Conservation (phyloP, 2,888 invertebrate genomes). For the Metacarcinus magister region DNA sequence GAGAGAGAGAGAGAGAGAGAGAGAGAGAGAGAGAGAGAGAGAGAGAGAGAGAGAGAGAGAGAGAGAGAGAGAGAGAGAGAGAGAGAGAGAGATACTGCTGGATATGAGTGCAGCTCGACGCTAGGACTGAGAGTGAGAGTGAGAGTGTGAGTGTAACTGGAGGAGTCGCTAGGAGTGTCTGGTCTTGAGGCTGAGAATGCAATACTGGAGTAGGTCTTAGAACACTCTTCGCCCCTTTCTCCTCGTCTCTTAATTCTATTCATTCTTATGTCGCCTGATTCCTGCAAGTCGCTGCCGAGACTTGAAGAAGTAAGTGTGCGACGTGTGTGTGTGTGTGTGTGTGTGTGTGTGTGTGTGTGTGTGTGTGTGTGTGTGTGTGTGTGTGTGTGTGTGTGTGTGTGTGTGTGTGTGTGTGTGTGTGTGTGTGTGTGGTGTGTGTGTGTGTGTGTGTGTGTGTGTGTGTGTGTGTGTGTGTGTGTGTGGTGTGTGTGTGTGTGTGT, state of each 20-base stretch:
- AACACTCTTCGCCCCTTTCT: not conserved
- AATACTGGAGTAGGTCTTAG: not conserved
- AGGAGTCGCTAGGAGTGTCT: not conserved
- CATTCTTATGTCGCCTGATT: not conserved
- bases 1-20: no score
- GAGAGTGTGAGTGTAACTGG: not conserved
- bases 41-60: no score
- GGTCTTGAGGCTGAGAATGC: not conserved
- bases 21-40: no score
- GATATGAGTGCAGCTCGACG: not conserved
- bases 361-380: no score
- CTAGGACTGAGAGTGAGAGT: not conserved
- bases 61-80: slow-evolving; percentile 19
- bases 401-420: no score
- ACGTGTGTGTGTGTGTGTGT: not conserved
- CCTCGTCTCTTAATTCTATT: not conserved
- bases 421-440: no score
- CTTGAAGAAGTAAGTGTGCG: no score
- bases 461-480: no score
- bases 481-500: no score
- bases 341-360: no score
- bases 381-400: no score
- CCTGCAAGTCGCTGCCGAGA: not conserved
- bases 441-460: no score
- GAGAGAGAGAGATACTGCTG: not conserved